Conservation (phyloP, 2,888 invertebrate genomes). For the Trichopria drosophilae region DNA sequence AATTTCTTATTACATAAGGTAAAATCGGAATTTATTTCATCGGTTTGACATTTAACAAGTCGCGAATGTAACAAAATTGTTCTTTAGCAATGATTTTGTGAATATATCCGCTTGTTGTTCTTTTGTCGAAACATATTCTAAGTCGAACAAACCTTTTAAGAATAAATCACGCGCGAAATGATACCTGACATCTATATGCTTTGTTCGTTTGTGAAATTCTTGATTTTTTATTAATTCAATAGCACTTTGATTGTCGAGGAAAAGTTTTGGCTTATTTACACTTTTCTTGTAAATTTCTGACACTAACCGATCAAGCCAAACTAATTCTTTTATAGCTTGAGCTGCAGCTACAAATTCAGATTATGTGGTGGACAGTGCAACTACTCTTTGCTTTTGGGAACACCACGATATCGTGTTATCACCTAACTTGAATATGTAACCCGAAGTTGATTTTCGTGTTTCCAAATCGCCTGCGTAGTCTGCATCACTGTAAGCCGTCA, state of each 20-base stretch:
- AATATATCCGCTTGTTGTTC: slow-evolving; percentile 24
- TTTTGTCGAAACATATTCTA: slow-evolving; percentile 12
- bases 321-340: slow-evolving; percentile 34
- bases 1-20: no score
- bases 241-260: slow-evolving; percentile 34
- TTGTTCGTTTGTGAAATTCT: slow-evolving; percentile 25
- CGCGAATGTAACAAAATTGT: neutral
- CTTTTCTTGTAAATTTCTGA: slow-evolving; percentile 12
- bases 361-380: slow-evolving; percentile 8
- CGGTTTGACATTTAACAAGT: no score
- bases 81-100: slow-evolving; percentile 18
- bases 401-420: slow-evolving; percentile 29
- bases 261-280: slow-evolving; percentile 10
- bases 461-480: slow-evolving; percentile 30
- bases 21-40: no score
- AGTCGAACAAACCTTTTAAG: slow-evolving; percentile 12
- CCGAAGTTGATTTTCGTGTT: slow-evolving; percentile 32
- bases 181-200: slow-evolving; percentile 29
- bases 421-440: slow-evolving; percentile 26
- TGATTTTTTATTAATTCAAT: slow-evolving; percentile 28
- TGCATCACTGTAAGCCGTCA: slow-evolving; percentile 26
- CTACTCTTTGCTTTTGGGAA: slow-evolving; percentile 23
- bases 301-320: slow-evolving; percentile 22
- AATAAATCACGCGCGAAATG: slow-evolving; percentile 25
- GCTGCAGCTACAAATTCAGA: slow-evolving; percentile 12